Percentiles rank a stretch among this genome's conserved stretches.
Evolutionary conservation across 2,888 invertebrate species (phyloP).

Genomic region (Chloroclysta siterata): DNA sequence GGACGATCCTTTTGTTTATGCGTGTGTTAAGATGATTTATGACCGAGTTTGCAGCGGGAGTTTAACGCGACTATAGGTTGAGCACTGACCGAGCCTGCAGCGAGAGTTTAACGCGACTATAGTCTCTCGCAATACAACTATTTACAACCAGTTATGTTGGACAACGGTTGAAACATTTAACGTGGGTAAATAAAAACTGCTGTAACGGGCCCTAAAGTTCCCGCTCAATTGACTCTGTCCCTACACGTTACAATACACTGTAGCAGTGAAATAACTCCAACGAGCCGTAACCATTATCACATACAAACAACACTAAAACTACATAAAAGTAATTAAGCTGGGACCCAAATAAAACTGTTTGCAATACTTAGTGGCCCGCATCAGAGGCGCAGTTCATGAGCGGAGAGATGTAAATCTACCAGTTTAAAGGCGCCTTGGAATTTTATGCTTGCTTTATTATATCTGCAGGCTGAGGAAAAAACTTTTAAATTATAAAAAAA

Average conservation of each 20-base stretch:
- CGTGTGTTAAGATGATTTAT: too few relatives aligned
- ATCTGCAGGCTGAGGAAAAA: background rate
- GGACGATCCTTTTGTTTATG: too few relatives aligned
- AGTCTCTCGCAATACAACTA: background rate
- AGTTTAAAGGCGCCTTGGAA: background rate
- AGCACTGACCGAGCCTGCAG: too few relatives aligned
- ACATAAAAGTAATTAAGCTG: constrained; percentile 33
- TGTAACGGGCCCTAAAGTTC: constrained; percentile 22
- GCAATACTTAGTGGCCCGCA: constrained; percentile 15
- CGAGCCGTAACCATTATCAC: constrained; percentile 31
- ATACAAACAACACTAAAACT: constrained; percentile 33
- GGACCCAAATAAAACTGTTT: constrained; percentile 32
- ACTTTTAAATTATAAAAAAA: too few relatives aligned
- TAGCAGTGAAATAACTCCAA: constrained; percentile 30
- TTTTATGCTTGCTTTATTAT: background rate
- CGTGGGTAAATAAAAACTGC: constrained; percentile 9
- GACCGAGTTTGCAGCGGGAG: too few relatives aligned
- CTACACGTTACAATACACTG: constrained; percentile 18
- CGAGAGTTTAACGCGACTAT: too few relatives aligned
- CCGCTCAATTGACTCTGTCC: constrained; percentile 25
- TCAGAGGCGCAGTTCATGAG: background rate
- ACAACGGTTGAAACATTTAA: background rate
- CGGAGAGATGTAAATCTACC: background rate
- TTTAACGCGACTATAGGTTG: too few relatives aligned
- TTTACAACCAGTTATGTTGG: background rate